Evolutionary conservation across 2,113 vertebrate genomes (phyloP).

Genomic region (Brienomyrus brachyistius): DNA sequence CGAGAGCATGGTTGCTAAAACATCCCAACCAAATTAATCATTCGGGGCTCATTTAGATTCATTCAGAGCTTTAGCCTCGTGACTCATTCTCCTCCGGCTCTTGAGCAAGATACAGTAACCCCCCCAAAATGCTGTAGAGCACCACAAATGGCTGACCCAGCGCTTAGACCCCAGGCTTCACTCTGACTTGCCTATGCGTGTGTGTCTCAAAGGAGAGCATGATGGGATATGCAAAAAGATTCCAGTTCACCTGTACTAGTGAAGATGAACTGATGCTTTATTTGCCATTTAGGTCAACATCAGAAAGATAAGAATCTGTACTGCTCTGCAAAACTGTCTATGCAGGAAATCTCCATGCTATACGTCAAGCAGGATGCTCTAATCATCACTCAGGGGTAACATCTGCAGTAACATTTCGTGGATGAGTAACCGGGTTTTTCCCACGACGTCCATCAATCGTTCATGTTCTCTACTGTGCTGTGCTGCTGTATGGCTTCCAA

Average conservation of each 20-base stretch:
- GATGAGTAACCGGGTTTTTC: not conserved
- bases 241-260: not conserved
- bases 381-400: not conserved
- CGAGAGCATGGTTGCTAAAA: not conserved
- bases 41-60: not conserved
- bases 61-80: not conserved
- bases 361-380: not conserved
- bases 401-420: not conserved
- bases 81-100: not conserved
- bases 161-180: not conserved
- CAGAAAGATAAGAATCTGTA: not conserved
- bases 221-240: not conserved
- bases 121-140: not conserved
- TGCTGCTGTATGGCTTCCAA: not conserved
- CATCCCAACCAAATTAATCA: not conserved
- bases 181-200: not conserved
- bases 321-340: not conserved
- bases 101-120: not conserved
- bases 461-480: not conserved
- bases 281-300: not conserved
- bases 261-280: not conserved
- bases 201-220: not conserved
- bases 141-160: not conserved
- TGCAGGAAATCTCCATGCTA: not conserved
- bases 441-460: not conserved